phyloP scores from a whole-genome alignment of 2,113 vertebrate species.

The Phalacrocorax aristotelis region DNA sequence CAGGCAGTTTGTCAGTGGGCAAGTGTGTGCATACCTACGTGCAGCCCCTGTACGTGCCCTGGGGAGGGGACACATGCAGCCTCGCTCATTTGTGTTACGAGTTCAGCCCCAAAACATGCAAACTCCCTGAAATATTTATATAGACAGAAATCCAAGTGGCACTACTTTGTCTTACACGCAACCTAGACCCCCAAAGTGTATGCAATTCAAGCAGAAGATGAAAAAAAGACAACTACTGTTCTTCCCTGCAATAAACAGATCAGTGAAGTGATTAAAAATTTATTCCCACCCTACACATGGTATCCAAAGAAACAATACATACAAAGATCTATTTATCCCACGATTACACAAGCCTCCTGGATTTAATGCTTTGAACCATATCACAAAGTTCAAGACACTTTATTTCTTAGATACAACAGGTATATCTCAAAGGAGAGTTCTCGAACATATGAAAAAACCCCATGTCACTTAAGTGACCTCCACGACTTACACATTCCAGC shows the following conservation, averaged over 20 bases:
- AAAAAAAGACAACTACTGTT: neutral
- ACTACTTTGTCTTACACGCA: neutral
- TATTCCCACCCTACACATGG: neutral
- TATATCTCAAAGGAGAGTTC: conserved; percentile 6
- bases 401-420: conserved; percentile 34
- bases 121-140: neutral
- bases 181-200: neutral
- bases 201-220: neutral
- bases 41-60: neutral
- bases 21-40: no score
- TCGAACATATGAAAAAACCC: neutral
- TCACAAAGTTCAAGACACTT: conserved; percentile 30
- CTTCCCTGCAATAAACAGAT: neutral
- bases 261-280: neutral
- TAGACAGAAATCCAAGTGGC: neutral
- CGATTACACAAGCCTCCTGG: neutral
- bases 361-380: neutral
- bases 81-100: neutral
- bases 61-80: neutral
- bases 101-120: neutral
- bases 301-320: neutral
- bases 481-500: neutral
- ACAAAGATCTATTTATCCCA: conserved; percentile 8
- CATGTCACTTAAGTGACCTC: neutral
- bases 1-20: neutral